A percentile compares a stretch with the other conserved stretches of the same genome.
phyloP scores from a whole-genome alignment of 2,113 vertebrate species.

The Girardinichthys multiradiatus region DNA sequence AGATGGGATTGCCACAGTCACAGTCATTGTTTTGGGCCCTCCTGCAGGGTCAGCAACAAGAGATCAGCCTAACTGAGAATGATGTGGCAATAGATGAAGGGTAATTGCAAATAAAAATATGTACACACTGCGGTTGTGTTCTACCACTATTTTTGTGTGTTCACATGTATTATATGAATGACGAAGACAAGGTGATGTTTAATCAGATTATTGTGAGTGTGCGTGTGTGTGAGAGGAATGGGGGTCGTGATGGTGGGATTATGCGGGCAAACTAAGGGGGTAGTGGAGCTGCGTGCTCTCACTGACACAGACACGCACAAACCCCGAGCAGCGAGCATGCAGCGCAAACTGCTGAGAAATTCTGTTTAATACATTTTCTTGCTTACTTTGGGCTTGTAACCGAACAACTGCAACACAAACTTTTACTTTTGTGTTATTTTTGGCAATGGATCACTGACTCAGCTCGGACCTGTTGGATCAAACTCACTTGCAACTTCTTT shows the following conservation, averaged over 20 bases:
- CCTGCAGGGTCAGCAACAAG: conserved; percentile 25
- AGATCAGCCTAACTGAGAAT: conserved; percentile 2
- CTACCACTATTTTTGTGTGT: conserved; percentile 5
- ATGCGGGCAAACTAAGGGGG: conserved; percentile 47
- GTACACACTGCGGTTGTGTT: not conserved
- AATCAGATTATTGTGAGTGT: conserved; percentile 69
- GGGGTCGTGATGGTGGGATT: conserved; percentile 2
- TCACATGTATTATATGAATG: conserved; percentile 14
- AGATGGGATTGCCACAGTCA: conserved; percentile 61
- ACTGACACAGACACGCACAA: conserved; percentile 11
- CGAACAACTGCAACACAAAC: not conserved
- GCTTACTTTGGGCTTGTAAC: not conserved
- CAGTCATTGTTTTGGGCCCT: conserved; percentile 30
- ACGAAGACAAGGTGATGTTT: conserved; percentile 44
- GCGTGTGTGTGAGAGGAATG: conserved; percentile 26
- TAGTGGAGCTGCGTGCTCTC: conserved; percentile 37
- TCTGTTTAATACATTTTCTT: conserved; percentile 6
- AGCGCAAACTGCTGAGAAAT: conserved; percentile 9
- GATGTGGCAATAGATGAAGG: not conserved
- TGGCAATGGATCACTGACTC: conserved; percentile 25
- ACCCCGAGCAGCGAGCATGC: conserved; percentile 13
- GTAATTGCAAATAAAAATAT: not conserved
- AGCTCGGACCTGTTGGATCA: conserved; percentile 35
- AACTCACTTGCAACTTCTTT: not conserved
- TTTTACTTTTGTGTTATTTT: not conserved